phyloP scores from a whole-genome alignment of 2,113 vertebrate species.

The Chascanopsetta lugubris region DNA sequence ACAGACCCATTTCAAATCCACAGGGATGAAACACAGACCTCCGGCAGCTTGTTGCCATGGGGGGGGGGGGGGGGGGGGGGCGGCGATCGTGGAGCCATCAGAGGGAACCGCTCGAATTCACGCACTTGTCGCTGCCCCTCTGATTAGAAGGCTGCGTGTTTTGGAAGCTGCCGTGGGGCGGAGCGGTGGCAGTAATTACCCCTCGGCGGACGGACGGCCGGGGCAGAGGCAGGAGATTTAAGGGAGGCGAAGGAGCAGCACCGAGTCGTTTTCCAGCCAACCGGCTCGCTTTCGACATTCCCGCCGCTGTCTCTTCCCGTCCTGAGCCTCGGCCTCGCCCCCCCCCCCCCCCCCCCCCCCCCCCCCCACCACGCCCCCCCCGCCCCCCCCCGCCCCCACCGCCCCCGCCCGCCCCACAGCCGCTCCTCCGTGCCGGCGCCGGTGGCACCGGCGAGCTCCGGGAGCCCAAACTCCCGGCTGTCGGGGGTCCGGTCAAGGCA shows the following conservation, averaged over 20 bases:
- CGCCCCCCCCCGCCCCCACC: no score
- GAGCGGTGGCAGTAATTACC: background rate
- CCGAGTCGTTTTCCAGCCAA: constrained; percentile 57
- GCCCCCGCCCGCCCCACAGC: no score
- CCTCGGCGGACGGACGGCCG: background rate
- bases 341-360: no score
- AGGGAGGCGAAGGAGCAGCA: background rate
- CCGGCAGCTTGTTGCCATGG: no score
- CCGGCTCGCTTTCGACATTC: constrained; percentile 46
- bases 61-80: no score
- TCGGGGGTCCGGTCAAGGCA: background rate
- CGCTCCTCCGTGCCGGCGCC: constrained; percentile 27
- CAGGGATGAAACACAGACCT: no score
- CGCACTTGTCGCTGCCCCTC: no score
- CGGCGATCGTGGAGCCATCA: no score
- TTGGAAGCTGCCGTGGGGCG: no score
- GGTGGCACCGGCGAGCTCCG: background rate
- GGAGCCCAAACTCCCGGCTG: background rate
- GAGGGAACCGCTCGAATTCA: no score
- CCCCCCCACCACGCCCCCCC: no score
- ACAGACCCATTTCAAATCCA: no score
- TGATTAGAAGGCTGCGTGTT: background rate
- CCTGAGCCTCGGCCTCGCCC: constrained; percentile 9
- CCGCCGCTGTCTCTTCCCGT: constrained; percentile 43
- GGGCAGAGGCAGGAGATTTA: background rate